These are phyloP conservation scores for Pempheris klunzingeri DNA, from an alignment of 2,797 vertebrate species.

Conservation along the genomic window DNA sequence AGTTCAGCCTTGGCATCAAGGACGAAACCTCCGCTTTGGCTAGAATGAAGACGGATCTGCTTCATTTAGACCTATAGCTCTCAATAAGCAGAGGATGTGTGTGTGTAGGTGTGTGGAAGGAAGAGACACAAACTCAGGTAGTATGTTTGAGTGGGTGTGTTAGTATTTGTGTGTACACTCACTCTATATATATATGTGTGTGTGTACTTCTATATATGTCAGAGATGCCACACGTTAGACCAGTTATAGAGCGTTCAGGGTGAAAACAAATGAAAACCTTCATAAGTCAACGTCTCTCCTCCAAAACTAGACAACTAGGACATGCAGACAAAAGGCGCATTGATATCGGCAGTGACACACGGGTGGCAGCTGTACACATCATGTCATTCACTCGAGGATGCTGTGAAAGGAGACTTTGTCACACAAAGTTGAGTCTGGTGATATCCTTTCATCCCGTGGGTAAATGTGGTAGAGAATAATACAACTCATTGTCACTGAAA, in stretches of 20 bases:
- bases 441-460: constrained; percentile 39
- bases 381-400: constrained; percentile 59
- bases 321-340: constrained; percentile 69
- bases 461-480: constrained; percentile 35
- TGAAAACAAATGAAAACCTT: constrained; percentile 60
- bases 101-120: constrained; percentile 13
- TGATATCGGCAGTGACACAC: constrained; percentile 70
- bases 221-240: constrained; percentile 29
- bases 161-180: background rate
- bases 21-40: constrained; percentile 65
- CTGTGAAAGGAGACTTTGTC: constrained; percentile 73
- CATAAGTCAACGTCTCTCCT: constrained; percentile 67
- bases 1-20: constrained; percentile 65
- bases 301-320: constrained; percentile 60
- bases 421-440: constrained; percentile 40
- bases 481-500: constrained; percentile 27
- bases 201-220: background rate
- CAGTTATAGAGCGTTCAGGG: constrained; percentile 6
- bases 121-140: constrained; percentile 9
- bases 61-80: constrained; percentile 65
- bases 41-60: constrained; percentile 62
- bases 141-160: background rate
- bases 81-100: constrained; percentile 38
- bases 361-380: constrained; percentile 76
- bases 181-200: background rate